phyloP scores from a whole-genome alignment of 2,797 vertebrate species.

The Lacerta agilis region DNA sequence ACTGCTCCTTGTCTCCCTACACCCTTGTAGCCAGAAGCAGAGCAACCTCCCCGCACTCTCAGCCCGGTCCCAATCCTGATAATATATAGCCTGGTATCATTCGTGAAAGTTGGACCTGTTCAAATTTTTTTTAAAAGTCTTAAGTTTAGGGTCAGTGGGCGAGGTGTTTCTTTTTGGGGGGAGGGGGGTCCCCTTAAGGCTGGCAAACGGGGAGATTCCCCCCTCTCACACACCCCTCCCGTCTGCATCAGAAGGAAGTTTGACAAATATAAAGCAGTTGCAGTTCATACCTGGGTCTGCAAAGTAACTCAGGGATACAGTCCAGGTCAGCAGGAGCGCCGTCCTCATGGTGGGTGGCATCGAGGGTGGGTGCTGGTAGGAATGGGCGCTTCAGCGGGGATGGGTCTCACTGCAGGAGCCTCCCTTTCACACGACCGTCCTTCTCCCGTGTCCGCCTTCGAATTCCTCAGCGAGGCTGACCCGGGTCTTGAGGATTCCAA shows the following conservation, averaged over 20 bases:
- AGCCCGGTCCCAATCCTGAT: neutral
- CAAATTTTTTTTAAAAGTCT: no score
- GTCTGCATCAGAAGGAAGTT: neutral
- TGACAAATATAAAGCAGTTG: neutral
- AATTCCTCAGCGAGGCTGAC: neutral
- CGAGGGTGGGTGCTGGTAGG: neutral
- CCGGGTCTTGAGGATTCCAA: neutral
- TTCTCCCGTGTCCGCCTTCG: neutral
- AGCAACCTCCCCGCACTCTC: neutral
- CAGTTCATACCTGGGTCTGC: constrained; percentile 5
- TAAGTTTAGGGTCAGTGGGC: neutral
- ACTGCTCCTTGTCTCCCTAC: neutral
- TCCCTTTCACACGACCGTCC: neutral
- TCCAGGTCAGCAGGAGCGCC: constrained; percentile 1
- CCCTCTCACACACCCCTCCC: neutral
- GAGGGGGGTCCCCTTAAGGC: neutral
- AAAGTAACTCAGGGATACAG: constrained; percentile 9
- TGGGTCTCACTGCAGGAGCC: neutral
- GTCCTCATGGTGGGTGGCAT: neutral
- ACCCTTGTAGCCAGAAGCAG: neutral
- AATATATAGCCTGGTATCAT: neutral
- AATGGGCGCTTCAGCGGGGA: neutral
- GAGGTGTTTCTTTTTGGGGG: neutral
- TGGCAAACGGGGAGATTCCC: neutral
- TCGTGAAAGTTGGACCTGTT: neutral